Evolutionary conservation across 2,113 vertebrate species (phyloP).

Genomic region (Emydocephalus ijimae): DNA sequence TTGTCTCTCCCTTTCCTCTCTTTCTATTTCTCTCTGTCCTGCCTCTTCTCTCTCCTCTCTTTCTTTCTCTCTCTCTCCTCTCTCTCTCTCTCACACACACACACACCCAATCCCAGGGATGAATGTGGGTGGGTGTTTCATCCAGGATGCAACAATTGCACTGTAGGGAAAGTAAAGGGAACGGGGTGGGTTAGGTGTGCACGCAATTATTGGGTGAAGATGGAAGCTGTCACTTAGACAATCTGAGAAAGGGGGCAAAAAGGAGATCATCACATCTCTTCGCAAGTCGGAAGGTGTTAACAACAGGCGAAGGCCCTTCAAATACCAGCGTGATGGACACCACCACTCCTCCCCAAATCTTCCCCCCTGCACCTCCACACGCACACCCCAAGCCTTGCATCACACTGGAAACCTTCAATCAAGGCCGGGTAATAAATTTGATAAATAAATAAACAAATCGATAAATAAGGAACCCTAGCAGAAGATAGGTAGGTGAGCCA

Average conservation of each 20-base stretch:
- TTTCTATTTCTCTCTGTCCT: no score
- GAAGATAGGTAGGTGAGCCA: not conserved
- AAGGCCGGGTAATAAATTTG: not conserved
- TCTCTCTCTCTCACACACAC: no score
- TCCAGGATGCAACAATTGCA: not conserved
- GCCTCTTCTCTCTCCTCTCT: no score
- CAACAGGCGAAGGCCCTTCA: not conserved
- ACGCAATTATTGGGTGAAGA: slow-evolving; percentile 21
- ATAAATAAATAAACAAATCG: not conserved
- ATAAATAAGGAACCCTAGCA: not conserved
- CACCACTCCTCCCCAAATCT: fast-evolving
- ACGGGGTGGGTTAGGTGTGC: no score
- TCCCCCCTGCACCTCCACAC: not conserved
- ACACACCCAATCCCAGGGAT: not conserved
- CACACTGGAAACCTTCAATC: not conserved
- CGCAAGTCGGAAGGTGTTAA: not conserved
- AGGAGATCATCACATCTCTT: fast-evolving
- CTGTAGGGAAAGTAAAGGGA: not conserved
- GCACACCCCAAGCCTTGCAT: not conserved
- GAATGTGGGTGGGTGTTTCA: not conserved
- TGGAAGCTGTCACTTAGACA: slow-evolving; percentile 7
- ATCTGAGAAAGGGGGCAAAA: not conserved
- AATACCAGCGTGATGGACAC: fast-evolving
- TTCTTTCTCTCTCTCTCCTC: no score
- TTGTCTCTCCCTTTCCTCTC: no score